These are phyloP conservation scores for Astropecten irregularis DNA, from an alignment of 53 echinoderm and acorn worm species.

Conservation along the genomic window DNA sequence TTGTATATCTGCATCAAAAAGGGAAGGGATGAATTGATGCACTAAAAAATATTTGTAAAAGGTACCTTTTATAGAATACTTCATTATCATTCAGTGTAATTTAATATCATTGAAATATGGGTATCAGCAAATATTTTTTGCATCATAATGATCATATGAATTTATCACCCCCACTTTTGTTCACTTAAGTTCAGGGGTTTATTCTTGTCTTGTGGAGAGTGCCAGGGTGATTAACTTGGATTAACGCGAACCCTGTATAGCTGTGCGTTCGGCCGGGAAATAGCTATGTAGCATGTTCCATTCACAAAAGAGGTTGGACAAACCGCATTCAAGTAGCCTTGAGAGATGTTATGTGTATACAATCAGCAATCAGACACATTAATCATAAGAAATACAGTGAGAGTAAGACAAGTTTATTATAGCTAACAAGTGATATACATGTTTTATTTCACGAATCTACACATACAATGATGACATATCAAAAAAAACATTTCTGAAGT, in stretches of 20 bases:
- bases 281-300: background rate
- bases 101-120: too few species aligned
- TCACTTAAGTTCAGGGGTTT: background rate
- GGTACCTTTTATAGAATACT: too few species aligned
- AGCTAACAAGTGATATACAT: background rate
- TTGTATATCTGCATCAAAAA: too few species aligned
- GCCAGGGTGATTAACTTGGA: background rate
- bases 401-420: background rate
- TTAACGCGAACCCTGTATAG: background rate
- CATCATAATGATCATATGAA: background rate
- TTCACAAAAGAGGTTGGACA: conserved; percentile 5
- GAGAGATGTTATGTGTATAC: background rate
- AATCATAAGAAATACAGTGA: background rate
- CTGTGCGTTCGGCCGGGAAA: background rate
- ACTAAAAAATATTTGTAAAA: too few species aligned
- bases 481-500: background rate
- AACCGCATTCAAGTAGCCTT: background rate
- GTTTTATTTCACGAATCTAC: background rate
- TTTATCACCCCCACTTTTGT: background rate
- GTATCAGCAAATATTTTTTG: too few species aligned
- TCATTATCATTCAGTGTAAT: too few species aligned
- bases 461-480: background rate
- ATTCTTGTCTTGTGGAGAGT: background rate
- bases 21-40: too few species aligned
- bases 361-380: background rate